phyloP scores from a whole-genome alignment of 2,888 invertebrate species.

The Formica aserva region DNA sequence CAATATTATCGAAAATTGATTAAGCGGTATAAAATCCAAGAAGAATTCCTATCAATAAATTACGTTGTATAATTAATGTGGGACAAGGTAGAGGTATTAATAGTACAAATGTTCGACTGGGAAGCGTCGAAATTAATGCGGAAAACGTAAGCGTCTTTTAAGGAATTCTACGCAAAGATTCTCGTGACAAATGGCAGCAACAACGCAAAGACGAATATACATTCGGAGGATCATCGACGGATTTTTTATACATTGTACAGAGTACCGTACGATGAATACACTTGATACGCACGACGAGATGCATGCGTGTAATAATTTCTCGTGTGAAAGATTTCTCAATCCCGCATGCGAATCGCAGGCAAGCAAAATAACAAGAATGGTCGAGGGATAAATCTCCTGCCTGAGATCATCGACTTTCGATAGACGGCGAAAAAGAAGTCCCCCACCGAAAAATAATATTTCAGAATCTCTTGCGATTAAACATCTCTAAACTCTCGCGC shows the following conservation, averaged over 20 bases:
- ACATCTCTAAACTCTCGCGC: not conserved
- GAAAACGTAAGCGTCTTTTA: not conserved
- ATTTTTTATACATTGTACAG: constrained; percentile 18
- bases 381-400: constrained; percentile 2
- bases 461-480: not conserved
- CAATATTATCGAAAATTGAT: not conserved
- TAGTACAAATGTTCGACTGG: not conserved
- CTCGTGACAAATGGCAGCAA: not conserved
- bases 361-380: not conserved
- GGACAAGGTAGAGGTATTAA: not conserved
- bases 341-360: not conserved
- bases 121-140: constrained; percentile 14
- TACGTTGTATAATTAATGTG: constrained; percentile 14
- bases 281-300: not conserved
- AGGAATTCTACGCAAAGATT: not conserved
- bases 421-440: not conserved
- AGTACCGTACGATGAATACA: constrained; percentile 1
- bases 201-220: constrained; percentile 6
- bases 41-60: not conserved
- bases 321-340: not conserved
- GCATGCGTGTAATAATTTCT: constrained; percentile 1
- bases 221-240: not conserved
- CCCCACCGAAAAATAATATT: not conserved
- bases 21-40: not conserved
- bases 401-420: not conserved